Conservation (phyloP, 1,140 invertebrate genomes). For the Radopholus similis region DNA sequence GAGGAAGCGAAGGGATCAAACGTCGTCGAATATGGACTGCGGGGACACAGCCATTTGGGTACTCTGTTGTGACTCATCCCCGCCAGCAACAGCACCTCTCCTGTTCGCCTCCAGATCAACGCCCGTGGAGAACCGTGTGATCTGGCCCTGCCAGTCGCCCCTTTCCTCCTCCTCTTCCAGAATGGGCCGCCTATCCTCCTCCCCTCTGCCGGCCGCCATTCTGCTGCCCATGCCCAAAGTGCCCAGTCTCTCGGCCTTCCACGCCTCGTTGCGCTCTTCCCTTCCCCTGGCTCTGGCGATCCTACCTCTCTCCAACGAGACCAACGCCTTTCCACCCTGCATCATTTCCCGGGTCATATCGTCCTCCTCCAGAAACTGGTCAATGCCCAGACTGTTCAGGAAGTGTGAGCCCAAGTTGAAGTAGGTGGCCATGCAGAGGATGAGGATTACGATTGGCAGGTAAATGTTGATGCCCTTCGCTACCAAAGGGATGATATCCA, state of each 20-base stretch:
- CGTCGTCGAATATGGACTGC: not conserved
- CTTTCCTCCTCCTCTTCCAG: not conserved
- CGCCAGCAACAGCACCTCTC: not conserved
- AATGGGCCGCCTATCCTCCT: not conserved
- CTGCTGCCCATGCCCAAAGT: not conserved
- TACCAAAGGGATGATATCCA: slow-evolving; percentile 94
- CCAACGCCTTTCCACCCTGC: slow-evolving; percentile 38
- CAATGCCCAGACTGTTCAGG: slow-evolving; percentile 52
- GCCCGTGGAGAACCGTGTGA: not conserved
- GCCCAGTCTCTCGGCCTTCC: slow-evolving; percentile 14
- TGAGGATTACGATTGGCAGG: slow-evolving; percentile 91
- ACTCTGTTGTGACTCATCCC: not conserved
- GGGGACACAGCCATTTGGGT: not conserved
- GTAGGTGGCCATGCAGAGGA: slow-evolving; percentile 88
- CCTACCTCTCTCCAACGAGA: slow-evolving; percentile 30
- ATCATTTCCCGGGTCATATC: slow-evolving; percentile 57
- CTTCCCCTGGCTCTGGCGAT: slow-evolving; percentile 14
- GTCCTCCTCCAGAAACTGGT: slow-evolving; percentile 58
- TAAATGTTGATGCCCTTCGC: slow-evolving; percentile 98
- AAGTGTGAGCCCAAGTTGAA: slow-evolving; percentile 66
- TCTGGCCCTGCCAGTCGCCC: not conserved
- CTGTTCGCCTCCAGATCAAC: not conserved
- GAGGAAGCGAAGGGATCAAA: not conserved
- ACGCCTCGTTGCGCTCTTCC: slow-evolving; percentile 32
- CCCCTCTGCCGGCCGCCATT: not conserved